Evolutionary conservation across 2,888 invertebrate species (phyloP).

Genomic region (Zootermopsis nevadensis): DNA sequence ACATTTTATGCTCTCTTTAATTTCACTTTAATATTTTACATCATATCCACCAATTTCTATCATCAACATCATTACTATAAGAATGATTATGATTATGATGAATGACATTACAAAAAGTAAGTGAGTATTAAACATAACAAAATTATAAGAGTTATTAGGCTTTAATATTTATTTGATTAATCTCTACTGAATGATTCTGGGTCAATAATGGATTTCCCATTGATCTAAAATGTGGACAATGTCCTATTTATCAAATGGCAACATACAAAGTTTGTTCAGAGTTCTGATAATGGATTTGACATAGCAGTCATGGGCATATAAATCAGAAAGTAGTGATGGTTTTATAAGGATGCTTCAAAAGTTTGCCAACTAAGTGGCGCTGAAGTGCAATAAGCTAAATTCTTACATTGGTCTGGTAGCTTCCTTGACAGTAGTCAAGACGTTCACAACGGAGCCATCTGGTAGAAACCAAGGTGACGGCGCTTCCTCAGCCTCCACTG

Average conservation of each 20-base stretch:
- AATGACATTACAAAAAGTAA: constrained; percentile 6
- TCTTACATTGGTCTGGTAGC: too few relatives aligned
- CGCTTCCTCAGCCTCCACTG: too few relatives aligned
- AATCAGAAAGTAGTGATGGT: too few relatives aligned
- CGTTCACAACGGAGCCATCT: too few relatives aligned
- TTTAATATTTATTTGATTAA: not conserved
- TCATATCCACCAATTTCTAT: constrained; percentile 7
- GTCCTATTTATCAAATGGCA: not conserved
- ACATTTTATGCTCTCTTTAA: constrained; percentile 18
- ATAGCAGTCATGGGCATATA: too few relatives aligned
- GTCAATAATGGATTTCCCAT: not conserved
- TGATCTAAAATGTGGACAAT: not conserved
- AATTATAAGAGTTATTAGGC: constrained; percentile 17
- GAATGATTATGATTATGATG: constrained; percentile 32
- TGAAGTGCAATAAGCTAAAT: too few relatives aligned
- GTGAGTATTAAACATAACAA: constrained; percentile 20
- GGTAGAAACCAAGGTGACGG: too few relatives aligned
- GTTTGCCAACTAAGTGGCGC: too few relatives aligned
- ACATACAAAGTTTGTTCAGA: not conserved
- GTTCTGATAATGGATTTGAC: too few relatives aligned
- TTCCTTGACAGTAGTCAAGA: too few relatives aligned
- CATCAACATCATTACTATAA: constrained; percentile 23
- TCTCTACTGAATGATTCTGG: not conserved
- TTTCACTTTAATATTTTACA: constrained; percentile 21
- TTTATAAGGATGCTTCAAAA: too few relatives aligned